These are phyloP conservation scores for Malurus splendens DNA, from an alignment of 2,797 vertebrate genomes.

Conservation along the genomic window DNA sequence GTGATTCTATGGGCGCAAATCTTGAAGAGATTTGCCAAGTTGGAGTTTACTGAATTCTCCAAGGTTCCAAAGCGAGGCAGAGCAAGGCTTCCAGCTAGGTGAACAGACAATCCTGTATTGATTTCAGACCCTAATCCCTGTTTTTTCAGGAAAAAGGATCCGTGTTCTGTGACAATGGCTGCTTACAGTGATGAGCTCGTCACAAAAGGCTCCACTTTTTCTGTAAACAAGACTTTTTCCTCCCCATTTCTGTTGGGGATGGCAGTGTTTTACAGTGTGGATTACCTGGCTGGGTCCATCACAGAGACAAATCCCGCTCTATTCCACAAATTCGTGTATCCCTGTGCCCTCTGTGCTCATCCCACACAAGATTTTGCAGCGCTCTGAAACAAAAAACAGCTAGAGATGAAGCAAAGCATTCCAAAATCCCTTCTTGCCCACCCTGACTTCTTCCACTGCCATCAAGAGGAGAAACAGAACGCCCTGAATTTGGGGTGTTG, in stretches of 20 bases:
- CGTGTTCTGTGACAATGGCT: background rate
- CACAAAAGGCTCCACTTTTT: background rate
- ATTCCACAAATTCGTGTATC: background rate
- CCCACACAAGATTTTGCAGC: background rate
- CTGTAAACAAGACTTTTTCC: background rate
- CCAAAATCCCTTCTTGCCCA: background rate
- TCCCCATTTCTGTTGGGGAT: background rate
- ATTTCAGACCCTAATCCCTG: background rate
- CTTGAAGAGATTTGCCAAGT: background rate
- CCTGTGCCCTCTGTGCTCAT: background rate
- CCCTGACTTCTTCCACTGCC: background rate
- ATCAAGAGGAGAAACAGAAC: background rate
- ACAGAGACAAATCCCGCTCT: background rate
- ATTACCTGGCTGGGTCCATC: background rate
- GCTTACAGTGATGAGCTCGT: background rate
- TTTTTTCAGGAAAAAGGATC: background rate
- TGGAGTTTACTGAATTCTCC: background rate
- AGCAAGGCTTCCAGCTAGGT: background rate
- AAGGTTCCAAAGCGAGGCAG: background rate
- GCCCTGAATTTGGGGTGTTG: accelerated
- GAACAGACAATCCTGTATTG: background rate
- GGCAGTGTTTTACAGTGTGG: background rate
- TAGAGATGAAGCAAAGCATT: background rate
- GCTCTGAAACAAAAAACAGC: background rate
- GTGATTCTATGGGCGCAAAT: background rate